Evolutionary conservation across 2,113 vertebrate genomes (phyloP), one percentile per base, ranked within the genome.

Genomic region (Neolamprologus brichardi): DNA sequence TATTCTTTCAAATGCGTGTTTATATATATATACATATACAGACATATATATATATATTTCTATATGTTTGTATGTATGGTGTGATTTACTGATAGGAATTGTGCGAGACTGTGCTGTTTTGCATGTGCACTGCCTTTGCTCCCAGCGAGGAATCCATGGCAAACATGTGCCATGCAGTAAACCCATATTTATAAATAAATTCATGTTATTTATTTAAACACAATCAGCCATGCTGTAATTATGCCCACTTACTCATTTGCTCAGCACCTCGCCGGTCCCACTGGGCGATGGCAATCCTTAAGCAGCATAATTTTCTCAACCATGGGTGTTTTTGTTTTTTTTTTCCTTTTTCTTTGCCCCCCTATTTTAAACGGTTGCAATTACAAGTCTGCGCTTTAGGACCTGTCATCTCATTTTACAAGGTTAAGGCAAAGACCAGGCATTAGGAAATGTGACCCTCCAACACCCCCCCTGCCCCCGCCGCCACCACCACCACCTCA

Each of bases 381-480:
- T 95, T 93, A 92, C 94, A 93, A 95, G 91, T 93, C 91, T 91
- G 89, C 20, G 91, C 93, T 96, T 94, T 93, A 89, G 84, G 91
- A 95, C 91, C 92, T 93, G 92, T 94, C 93, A 93, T 95, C 91
- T 96, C 92, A 91, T 91, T 93, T 94, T 95, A 95, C 91, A 95
- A 95, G 94, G 91, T 93, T 94, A 94, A 90, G 91, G 93, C 89
- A 93, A 95, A 95, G 90, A 94, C 91, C 91, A 94, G 83, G 91
- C 90, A 92, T 92, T 94, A 92, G 92, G 92, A 93, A 95, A 94
- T 93, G 64, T 82, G 90, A 95, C 86, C 94, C 83, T 87, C 84
- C 10, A 7, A 87, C 54, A 12, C 52, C 82, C 6, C 86, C 93
- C 82, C 20, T 25, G 25, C 25, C 28, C 62, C 84, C 7, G 1